Base-by-base conservation (phyloP, 1,140 invertebrate genomes). In the Hydropsyche tenuis region DNA sequence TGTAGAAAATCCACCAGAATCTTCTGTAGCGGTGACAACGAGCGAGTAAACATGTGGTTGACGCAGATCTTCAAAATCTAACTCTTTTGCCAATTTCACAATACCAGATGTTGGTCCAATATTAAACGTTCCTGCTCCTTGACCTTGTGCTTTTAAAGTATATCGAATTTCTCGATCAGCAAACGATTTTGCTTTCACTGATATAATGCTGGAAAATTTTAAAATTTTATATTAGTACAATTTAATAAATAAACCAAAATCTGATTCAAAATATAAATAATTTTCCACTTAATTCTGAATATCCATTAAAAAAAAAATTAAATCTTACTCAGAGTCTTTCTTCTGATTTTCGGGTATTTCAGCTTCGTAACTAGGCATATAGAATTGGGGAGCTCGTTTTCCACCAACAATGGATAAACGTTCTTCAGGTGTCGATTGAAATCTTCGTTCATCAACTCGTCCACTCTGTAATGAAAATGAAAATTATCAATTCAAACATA, bases 271-370 rank as follows among this genome's bases (percentile, higher is more conserved):
- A n/a, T n/a, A n/a, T n/a, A n/a, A n/a, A n/a, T n/a, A n/a, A n/a
- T n/a, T n/a, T n/a, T n/a, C n/a, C n/a, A n/a, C n/a, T n/a, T n/a
- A n/a, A n/a, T n/a, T n/a, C n/a, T 51, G 14, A 5, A 16, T n/a
- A 16, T 5, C 4, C 46, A 51, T 16, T 51, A 5, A 14, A 51
- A 37, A 37, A 65, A 14, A 65, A 65, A 73, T 37, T 62, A 27
- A 37, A 75, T 89, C 91, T 90, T 88, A 97, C 95, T 97, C 95
- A 22, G 95, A 96, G 83, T 97, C 95, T 83, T 97, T 97, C 82
- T 94, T 95, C 84, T 96, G 94, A 82, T 97, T 97, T 84, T 97
- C 96, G 0, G 95, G 95, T 79, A 97, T 97, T 84, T 96, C 95
- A 0, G 95, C 94, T 80, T 96, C 94, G 81, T 97, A 97, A 78